These are phyloP conservation scores for Yasuhikotakia modesta DNA, from an alignment of 2,797 vertebrate genomes.

Conservation along the genomic window DNA sequence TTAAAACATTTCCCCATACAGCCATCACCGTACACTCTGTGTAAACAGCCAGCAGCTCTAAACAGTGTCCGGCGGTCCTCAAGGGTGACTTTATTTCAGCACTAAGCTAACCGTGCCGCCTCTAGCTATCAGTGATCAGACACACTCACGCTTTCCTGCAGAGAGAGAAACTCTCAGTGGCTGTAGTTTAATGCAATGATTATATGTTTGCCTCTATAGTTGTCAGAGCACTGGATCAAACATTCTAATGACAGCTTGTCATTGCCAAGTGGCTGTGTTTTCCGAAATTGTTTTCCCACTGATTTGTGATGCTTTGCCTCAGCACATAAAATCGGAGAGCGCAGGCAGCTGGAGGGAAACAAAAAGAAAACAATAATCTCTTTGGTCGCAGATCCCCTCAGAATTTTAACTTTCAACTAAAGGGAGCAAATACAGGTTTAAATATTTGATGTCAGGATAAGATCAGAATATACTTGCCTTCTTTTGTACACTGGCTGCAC, in stretches of 20 bases:
- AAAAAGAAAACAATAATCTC: slow-evolving; percentile 59
- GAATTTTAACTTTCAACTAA: slow-evolving; percentile 55
- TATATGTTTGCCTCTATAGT: slow-evolving; percentile 90
- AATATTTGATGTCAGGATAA: slow-evolving; percentile 62
- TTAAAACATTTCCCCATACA: neutral
- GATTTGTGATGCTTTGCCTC: slow-evolving; percentile 82
- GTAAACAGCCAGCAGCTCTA: slow-evolving; percentile 14
- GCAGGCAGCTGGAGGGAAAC: slow-evolving; percentile 48
- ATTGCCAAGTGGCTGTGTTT: slow-evolving; percentile 88
- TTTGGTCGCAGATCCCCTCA: slow-evolving; percentile 45
- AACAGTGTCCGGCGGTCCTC: slow-evolving; percentile 19
- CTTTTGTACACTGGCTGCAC: neutral
- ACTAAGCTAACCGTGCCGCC: slow-evolving; percentile 36
- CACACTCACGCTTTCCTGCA: slow-evolving; percentile 33
- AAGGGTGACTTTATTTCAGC: slow-evolving; percentile 25
- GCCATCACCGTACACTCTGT: neutral
- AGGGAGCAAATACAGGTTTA: slow-evolving; percentile 60
- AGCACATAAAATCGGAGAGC: slow-evolving; percentile 61
- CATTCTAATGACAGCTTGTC: slow-evolving; percentile 96
- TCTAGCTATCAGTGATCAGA: slow-evolving; percentile 42
- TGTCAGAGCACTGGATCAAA: slow-evolving; percentile 91
- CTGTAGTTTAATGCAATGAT: slow-evolving; percentile 95
- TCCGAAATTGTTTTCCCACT: slow-evolving; percentile 85
- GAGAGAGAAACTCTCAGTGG: slow-evolving; percentile 38
- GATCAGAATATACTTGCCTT: slow-evolving; percentile 53